Conservation (phyloP, 2,113 vertebrate species). For the western clawed frog (Xenopus tropicalis) region UCB_Xtro_10.0 CM004443.2:55262501-55263000, state of each 20-base stretch:
- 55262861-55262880: no score
- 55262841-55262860: no score
- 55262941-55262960: no score
- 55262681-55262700: neutral
- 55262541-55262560: constrained; percentile 98
- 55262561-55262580: constrained; percentile 86
- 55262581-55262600: constrained; percentile 75
- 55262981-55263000: neutral
- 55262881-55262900: no score
- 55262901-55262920: no score
- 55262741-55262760: neutral
- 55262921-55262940: no score
- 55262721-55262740: neutral
- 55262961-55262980: no score
- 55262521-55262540: constrained; percentile 92
- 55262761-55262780: no score
- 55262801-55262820: no score
- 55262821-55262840: no score
- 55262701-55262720: neutral
- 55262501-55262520: constrained; percentile 94
- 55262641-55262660: constrained; percentile 13
- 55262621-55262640: constrained; percentile 75
- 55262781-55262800: no score
- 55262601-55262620: constrained; percentile 79
- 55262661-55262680: constrained; percentile 7